These are phyloP conservation scores for Lissonota sp. DNA, from an alignment of 2,888 invertebrate genomes.

Conservation along the genomic window DNA sequence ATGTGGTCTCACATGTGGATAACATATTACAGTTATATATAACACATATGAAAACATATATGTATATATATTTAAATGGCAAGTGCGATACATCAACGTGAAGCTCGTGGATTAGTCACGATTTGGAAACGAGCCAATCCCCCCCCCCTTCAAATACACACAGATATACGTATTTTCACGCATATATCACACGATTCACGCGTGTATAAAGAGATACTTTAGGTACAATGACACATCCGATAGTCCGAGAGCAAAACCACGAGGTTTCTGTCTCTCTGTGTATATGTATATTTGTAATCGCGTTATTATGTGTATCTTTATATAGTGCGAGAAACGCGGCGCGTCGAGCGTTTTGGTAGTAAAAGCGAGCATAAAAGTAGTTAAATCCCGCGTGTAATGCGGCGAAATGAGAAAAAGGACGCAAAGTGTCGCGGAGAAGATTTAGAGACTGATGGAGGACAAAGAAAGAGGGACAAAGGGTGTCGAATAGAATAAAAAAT, in stretches of 20 bases:
- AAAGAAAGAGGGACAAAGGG: background rate
- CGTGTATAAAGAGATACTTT: constrained; percentile 7
- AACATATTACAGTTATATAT: background rate
- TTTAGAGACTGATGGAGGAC: background rate
- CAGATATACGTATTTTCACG: background rate
- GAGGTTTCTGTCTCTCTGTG: constrained; percentile 5
- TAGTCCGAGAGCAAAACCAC: constrained; percentile 24
- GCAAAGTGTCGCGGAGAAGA: background rate
- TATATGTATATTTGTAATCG: background rate
- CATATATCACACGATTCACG: background rate
- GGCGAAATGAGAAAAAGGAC: background rate
- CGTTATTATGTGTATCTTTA: background rate
- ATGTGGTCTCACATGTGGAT: background rate
- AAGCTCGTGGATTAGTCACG: constrained; percentile 77
- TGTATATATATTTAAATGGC: background rate
- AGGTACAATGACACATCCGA: constrained; percentile 44
- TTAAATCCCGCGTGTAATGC: background rate
- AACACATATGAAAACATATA: background rate
- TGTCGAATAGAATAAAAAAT: too few relatives aligned
- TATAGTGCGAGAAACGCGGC: background rate
- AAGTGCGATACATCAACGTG: constrained; percentile 55
- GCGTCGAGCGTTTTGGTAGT: background rate
- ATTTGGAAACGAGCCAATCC: constrained; percentile 75
- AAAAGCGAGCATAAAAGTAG: constrained; percentile 1
- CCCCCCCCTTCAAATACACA: constrained; percentile 27